These are phyloP conservation scores for Staurois parvus DNA, from an alignment of 2,797 vertebrate genomes.

Conservation along the genomic window DNA sequence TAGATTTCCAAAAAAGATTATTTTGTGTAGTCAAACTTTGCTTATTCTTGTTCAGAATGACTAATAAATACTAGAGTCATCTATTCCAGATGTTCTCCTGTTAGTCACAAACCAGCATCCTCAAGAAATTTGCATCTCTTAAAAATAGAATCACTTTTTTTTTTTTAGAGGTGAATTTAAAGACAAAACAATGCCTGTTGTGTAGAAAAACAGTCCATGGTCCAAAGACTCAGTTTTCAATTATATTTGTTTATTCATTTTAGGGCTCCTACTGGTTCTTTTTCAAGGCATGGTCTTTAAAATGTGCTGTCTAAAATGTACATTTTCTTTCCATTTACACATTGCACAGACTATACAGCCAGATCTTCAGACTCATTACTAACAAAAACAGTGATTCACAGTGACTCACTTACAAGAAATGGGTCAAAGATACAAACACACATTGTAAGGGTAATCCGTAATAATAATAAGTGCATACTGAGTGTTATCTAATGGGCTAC, in stretches of 20 bases:
- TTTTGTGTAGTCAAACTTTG: conserved; percentile 39
- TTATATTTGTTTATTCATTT: background rate
- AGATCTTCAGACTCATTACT: conserved; percentile 9
- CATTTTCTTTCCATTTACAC: background rate
- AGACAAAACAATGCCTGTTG: background rate
- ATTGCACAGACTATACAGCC: conserved; percentile 9
- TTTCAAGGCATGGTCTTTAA: background rate
- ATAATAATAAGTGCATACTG: conserved; percentile 12
- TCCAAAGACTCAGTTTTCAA: background rate
- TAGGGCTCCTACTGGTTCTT: background rate
- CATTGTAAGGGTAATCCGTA: conserved; percentile 18
- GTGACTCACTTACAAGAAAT: conserved; percentile 48
- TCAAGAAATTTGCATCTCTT: background rate
- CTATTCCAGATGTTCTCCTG: conserved; percentile 51
- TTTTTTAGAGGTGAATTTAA: conserved; percentile 12
- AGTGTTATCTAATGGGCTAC: conserved; percentile 37
- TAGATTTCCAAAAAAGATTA: conserved; percentile 42
- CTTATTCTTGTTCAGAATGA: conserved; percentile 36
- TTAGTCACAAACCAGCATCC: conserved; percentile 41
- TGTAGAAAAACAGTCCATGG: background rate
- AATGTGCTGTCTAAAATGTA: background rate
- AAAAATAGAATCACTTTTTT: conserved; percentile 15
- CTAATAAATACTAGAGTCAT: conserved; percentile 45
- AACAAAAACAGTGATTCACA: conserved; percentile 55
- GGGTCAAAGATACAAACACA: conserved; percentile 25